Conservation (phyloP, 1,140 invertebrate species). For the Drosophila melanogaster region Release_6_plus_ISO1_MT NT_033779.5:4413001-4413500, state of each 20-base stretch:
- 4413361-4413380: constrained; percentile 65
- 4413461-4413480: constrained; percentile 9
- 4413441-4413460: constrained; percentile 31
- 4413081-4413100: constrained; percentile 4
- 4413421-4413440: constrained; percentile 62
- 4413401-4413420: constrained; percentile 44
- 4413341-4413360: constrained; percentile 20
- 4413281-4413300: constrained; percentile 27
- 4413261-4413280: constrained; percentile 43
- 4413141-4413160: constrained; percentile 74
- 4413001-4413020: constrained; percentile 19
- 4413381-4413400: constrained; percentile 47
- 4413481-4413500: not conserved
- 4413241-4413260: constrained; percentile 74
- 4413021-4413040: constrained; percentile 17
- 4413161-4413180: constrained; percentile 64
- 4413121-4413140: constrained; percentile 64
- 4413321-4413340: not conserved
- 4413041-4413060: constrained; percentile 30
- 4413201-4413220: constrained; percentile 35
- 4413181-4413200: constrained; percentile 41
- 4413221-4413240: constrained; percentile 8
- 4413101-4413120: constrained; percentile 7
- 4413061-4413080: not conserved
- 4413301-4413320: constrained; percentile 11